phyloP scores from a whole-genome alignment of 2,888 invertebrate species.

The Iphiclides podalirius region DNA sequence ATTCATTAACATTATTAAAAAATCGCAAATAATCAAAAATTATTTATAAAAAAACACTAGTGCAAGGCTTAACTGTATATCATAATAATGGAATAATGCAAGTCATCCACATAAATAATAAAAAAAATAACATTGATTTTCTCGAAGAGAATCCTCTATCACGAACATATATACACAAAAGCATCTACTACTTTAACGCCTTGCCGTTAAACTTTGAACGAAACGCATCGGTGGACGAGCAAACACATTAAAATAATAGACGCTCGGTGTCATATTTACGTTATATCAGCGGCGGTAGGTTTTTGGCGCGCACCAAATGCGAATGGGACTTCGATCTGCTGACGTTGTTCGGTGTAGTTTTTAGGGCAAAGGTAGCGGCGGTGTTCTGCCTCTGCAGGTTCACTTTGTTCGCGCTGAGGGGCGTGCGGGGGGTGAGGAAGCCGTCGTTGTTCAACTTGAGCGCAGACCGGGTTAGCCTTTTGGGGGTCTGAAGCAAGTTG shows the following conservation, averaged over 20 bases:
- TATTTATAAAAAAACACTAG: not conserved
- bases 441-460: slow-evolving; percentile 59
- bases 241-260: not conserved
- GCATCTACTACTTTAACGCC: no score
- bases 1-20: no score
- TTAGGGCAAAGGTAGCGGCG: slow-evolving; percentile 39
- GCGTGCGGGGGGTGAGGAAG: slow-evolving; percentile 67
- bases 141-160: no score
- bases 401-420: slow-evolving; percentile 56
- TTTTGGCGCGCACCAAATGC: slow-evolving; percentile 55
- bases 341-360: slow-evolving; percentile 55
- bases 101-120: not conserved
- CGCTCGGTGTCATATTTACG: slow-evolving; percentile 33
- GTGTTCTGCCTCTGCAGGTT: slow-evolving; percentile 60
- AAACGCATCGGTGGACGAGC: not conserved
- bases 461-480: slow-evolving; percentile 58
- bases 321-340: slow-evolving; percentile 66
- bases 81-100: slow-evolving; percentile 6
- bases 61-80: not conserved
- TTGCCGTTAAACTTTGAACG: no score
- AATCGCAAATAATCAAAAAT: no score
- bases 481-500: slow-evolving; percentile 55
- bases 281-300: slow-evolving; percentile 54
- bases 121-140: not conserved
- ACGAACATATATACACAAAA: no score